phyloP scores from a whole-genome alignment of 2,797 vertebrate genomes.

The Enteromius viviparus region DNA sequence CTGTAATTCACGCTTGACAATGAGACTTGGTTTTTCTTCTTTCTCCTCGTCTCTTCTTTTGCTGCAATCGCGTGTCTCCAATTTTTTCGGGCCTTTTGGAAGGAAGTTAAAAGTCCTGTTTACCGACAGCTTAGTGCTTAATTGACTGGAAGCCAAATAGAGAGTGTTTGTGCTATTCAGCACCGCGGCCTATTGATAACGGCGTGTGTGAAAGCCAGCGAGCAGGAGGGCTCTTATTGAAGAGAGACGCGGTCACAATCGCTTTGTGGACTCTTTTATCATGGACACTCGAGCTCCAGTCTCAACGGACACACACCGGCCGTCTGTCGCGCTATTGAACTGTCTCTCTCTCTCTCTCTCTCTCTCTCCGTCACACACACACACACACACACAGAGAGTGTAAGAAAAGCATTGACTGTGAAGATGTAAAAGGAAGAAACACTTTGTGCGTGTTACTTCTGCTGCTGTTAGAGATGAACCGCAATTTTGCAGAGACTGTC shows the following conservation, averaged over 20 bases:
- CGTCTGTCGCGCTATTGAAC: slow-evolving; percentile 61
- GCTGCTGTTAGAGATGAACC: background rate
- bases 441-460: background rate
- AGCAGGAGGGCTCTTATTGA: slow-evolving; percentile 60
- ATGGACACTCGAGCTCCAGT: slow-evolving; percentile 52
- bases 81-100: slow-evolving; percentile 78
- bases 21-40: background rate
- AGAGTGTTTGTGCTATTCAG: slow-evolving; percentile 79
- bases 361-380: no score
- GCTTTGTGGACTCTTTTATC: slow-evolving; percentile 74
- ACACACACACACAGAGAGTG: background rate
- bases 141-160: slow-evolving; percentile 87
- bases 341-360: slow-evolving; percentile 46
- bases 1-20: background rate
- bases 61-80: background rate
- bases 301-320: slow-evolving; percentile 60
- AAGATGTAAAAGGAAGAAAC: background rate
- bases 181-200: slow-evolving; percentile 74
- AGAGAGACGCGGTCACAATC: slow-evolving; percentile 72
- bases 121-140: slow-evolving; percentile 89
- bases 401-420: background rate
- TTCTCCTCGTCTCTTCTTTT: background rate
- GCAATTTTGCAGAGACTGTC: background rate
- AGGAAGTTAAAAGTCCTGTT: slow-evolving; percentile 87
- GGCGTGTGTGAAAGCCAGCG: slow-evolving; percentile 73